Evolutionary conservation across 2,113 vertebrate genomes (phyloP), one percentile per base, ranked within the genome.

Genomic region (Brachypteracias leptosomus): DNA sequence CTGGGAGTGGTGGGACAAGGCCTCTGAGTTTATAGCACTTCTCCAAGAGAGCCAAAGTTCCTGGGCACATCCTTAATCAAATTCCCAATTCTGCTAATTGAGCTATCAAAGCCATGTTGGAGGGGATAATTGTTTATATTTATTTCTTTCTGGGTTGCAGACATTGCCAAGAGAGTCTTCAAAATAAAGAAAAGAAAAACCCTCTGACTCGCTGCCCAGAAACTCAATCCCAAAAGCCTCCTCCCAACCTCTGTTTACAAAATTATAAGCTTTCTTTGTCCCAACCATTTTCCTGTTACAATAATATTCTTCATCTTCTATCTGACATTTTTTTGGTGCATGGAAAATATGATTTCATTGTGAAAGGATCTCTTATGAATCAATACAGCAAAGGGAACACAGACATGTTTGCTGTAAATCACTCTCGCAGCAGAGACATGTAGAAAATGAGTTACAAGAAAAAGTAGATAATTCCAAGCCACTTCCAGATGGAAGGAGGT

Each of bases 261-360:
- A 98, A 98, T 98, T 98, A 97, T 97, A 98, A 96, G 97, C 95
- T 97, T 97, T 95, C 96, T 97, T 97, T 97, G 97, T 97, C 96
- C 97, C 85, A 89, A 95, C 94, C 95, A 95, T 97, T 97, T 95
- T 98, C 95, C 92, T 95, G 96, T 98, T 98, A 97, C 93, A 97
- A 96, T 96, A 97, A 98, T 93, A 95, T 96, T 96, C 96, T 89
- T 93, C 72, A 31, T 91, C 93, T 92, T 96, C 95, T 96, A 96
- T 67, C 47, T 93, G 85, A 93, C 93, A 85, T 76, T 79, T 87
- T 95, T 94, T 90, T 33, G 77, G 93, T 90, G 67, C 95, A 95
- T 95, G 98, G 98, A 98, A 98, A 98, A 97, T 96, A 88, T 98
- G 92, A 98, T 96, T 97, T 98, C 97, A 98, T 85, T 90, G 73